These are phyloP conservation scores for Caretta caretta DNA, from an alignment of 2,113 vertebrate genomes.

Conservation along the genomic window DNA sequence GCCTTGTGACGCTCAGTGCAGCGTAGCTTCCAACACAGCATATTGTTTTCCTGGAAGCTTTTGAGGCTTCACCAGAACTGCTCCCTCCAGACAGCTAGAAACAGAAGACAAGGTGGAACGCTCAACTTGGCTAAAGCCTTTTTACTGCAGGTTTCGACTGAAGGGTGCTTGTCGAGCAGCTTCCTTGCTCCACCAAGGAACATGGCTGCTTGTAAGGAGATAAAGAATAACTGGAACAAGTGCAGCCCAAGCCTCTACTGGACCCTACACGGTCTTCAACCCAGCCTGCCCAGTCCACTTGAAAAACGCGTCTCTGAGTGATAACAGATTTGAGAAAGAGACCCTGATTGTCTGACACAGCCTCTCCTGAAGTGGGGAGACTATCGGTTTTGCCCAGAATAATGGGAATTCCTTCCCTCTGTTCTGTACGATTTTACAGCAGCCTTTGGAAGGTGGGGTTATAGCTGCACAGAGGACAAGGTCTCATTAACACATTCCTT, in stretches of 20 bases:
- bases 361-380: not conserved
- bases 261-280: rapidly evolving
- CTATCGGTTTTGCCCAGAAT: rapidly evolving
- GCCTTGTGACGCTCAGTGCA: rapidly evolving
- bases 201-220: rapidly evolving
- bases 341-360: not conserved
- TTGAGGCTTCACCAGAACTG: not conserved
- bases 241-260: not conserved
- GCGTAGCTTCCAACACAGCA: rapidly evolving
- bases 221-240: rapidly evolving
- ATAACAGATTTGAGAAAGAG: not conserved
- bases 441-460: slow-evolving; percentile 11
- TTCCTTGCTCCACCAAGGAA: not conserved
- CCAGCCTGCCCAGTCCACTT: not conserved
- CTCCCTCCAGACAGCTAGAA: not conserved
- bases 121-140: not conserved
- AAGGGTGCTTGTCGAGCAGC: not conserved
- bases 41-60: not conserved
- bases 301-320: not conserved
- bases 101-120: not conserved
- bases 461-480: not conserved
- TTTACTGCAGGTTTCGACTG: not conserved
- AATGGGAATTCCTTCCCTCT: rapidly evolving
- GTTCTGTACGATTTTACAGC: not conserved
- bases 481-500: not conserved